Base-by-base conservation (phyloP, 2,113 vertebrate genomes). In the Artemisiospiza belli region DNA sequence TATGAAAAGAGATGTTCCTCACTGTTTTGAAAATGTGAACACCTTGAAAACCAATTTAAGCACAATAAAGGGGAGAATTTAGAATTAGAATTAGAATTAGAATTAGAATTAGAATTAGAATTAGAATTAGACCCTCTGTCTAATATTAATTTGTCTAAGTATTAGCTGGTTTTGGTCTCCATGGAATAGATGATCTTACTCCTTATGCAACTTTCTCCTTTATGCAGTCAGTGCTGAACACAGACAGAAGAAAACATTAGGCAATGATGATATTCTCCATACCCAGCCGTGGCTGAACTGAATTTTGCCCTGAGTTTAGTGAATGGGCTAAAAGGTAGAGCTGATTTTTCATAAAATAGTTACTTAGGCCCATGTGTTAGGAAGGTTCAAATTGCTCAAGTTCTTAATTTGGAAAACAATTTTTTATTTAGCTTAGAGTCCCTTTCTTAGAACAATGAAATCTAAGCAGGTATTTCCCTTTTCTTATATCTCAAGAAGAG, bases 351-450 rank as follows among this genome's bases (percentile, higher is more conserved):
- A 57, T 37, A 19, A 47, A 85, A 49, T 6, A 37, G 3, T 41
- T 90, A 49, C 31, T 37, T 1, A 0, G 49, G 5, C 2, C 27
- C 25, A 57, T 35, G 10, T 13, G 0, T 21, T 47, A 72, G 5
- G 13, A 83, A 79, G 15, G 23, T 24, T 44, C 37, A 55, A 49
- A 55, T 37, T 55, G 14, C 19, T 75, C 27, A 43, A 35, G 44
- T n/a, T 78, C 28, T 57, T 39, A 20, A 74, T 63, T 67, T 66
- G 39, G 46, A 85, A 63, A 77, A 31, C 5, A 19, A 4, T 5
- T 6, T 27, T 75, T 31, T 62, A n/a, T 28, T 87, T 63, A 74
- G 6, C 21, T 84, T 58, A 23, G 25, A 63, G 9, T 62, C 8
- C 3, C 7, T 84, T 67, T 21, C 66, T 76, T 33, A 76, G 5